These are phyloP conservation scores for Oryctes rhinoceros DNA, from an alignment of 1,140 invertebrate species.

Conservation along the genomic window DNA sequence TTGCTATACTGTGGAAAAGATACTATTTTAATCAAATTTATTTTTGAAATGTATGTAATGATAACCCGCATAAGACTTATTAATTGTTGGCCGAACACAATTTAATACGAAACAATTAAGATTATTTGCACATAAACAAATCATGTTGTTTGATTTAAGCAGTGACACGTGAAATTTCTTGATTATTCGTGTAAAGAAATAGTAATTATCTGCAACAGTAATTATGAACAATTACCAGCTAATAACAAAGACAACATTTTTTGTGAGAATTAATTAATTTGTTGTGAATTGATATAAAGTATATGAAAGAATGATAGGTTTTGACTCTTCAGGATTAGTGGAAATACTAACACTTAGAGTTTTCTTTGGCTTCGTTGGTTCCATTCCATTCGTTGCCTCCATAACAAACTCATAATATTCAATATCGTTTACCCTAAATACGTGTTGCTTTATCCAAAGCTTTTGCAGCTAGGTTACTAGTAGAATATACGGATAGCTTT, in stretches of 20 bases:
- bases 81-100: background rate
- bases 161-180: background rate
- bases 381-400: too few relatives aligned
- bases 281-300: too few relatives aligned
- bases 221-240: background rate
- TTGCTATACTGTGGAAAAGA: background rate
- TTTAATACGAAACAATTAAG: background rate
- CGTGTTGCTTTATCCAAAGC: too few relatives aligned
- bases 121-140: background rate
- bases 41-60: background rate
- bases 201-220: background rate
- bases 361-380: too few relatives aligned
- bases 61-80: background rate
- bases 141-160: background rate
- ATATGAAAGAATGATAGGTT: too few relatives aligned
- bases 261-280: too few relatives aligned
- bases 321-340: too few relatives aligned
- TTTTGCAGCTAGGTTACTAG: too few relatives aligned
- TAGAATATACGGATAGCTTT: too few relatives aligned
- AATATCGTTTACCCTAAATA: too few relatives aligned
- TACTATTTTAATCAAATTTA: background rate
- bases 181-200: background rate
- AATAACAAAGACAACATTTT: background rate
- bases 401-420: too few relatives aligned
- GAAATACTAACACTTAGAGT: too few relatives aligned